A percentile compares a stretch with the other conserved stretches of the same genome.
Conservation (phyloP, 2,113 vertebrate genomes). For the cattle (Bos taurus) region DNA sequence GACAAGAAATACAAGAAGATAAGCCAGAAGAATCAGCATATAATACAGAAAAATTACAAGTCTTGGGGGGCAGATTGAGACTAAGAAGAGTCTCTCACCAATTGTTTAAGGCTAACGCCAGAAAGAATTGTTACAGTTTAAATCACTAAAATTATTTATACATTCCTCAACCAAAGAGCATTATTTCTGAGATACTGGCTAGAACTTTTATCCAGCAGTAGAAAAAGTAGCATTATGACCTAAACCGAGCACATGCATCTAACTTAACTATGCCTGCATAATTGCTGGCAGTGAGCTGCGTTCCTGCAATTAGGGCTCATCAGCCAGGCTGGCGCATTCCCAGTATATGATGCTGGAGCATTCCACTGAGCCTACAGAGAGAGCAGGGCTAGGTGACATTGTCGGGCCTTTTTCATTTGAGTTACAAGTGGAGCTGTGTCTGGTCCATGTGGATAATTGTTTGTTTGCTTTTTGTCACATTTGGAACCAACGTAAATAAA, state of each 20-base stretch:
- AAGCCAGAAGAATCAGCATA: neutral
- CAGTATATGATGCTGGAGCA: neutral
- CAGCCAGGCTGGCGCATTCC: constrained; percentile 34
- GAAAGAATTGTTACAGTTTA: neutral
- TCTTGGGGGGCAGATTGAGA: neutral
- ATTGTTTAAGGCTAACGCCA: neutral
- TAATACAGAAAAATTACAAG: neutral
- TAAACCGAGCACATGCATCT: neutral
- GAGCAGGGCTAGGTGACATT: neutral
- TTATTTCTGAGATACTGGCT: neutral
- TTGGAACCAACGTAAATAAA: constrained; percentile 60
- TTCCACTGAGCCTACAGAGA: neutral
- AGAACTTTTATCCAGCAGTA: neutral
- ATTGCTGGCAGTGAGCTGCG: constrained; percentile 45
- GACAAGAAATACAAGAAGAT: neutral
- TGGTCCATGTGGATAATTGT: constrained; percentile 40
- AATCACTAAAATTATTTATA: neutral
- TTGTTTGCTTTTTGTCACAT: constrained; percentile 62
- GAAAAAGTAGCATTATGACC: neutral
- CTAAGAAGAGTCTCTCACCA: neutral
- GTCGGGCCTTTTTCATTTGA: constrained; percentile 26
- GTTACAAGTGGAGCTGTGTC: constrained; percentile 2
- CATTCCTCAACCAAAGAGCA: neutral
- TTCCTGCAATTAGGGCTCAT: constrained; percentile 47
- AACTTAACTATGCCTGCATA: constrained; percentile 4